These are phyloP conservation scores for Hymenopus coronatus DNA, from an alignment of 2,888 invertebrate genomes.

Conservation along the genomic window DNA sequence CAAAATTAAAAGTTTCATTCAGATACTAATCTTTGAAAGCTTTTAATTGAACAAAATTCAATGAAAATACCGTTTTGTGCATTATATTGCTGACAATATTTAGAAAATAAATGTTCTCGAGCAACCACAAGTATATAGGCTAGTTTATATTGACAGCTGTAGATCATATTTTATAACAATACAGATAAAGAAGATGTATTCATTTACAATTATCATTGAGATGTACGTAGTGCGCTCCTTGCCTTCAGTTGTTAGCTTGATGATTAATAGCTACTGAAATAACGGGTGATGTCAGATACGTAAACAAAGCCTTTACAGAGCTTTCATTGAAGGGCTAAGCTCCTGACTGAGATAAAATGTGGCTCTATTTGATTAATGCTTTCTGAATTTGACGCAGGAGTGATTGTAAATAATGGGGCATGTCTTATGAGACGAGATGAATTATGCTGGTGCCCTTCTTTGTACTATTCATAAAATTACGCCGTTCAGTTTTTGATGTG, in stretches of 20 bases:
- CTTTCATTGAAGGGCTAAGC: neutral
- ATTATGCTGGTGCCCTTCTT: neutral
- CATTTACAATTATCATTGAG: neutral
- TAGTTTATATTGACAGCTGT: too few relatives aligned
- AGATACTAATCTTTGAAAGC: too few relatives aligned
- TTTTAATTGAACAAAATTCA: too few relatives aligned
- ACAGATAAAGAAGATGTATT: too few relatives aligned
- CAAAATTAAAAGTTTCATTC: too few relatives aligned
- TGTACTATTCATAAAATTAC: neutral
- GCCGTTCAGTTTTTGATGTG: neutral
- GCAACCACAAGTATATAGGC: too few relatives aligned
- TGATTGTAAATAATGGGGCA: neutral
- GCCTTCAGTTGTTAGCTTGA: neutral
- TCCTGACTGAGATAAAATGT: neutral
- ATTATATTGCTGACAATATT: too few relatives aligned
- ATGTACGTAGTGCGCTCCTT: neutral
- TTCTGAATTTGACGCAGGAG: neutral
- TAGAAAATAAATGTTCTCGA: too few relatives aligned
- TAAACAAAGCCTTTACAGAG: neutral
- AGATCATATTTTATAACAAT: too few relatives aligned
- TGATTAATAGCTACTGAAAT: neutral
- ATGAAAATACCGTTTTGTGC: too few relatives aligned
- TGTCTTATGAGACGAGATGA: neutral
- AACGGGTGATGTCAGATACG: neutral
- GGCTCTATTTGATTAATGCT: neutral